Conservation (phyloP, 2,888 invertebrate genomes). For the Chrysolina oricalcia region DNA sequence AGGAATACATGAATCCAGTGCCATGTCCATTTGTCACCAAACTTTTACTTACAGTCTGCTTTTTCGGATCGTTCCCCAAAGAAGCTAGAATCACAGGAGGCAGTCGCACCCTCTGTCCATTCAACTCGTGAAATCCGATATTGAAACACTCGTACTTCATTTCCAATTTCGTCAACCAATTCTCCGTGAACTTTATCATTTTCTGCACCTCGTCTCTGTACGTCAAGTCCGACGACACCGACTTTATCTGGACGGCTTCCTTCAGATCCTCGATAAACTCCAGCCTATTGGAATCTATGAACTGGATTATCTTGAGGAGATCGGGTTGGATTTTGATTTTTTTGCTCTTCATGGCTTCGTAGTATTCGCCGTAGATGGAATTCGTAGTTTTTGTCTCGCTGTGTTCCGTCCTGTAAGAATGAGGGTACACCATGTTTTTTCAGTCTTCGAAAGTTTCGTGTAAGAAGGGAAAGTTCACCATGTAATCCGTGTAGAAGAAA, state of each 20-base stretch:
- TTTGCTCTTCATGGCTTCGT: conserved; percentile 59
- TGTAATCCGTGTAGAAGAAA: conserved; percentile 68
- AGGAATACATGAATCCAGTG: no score
- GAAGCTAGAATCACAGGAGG: conserved; percentile 69
- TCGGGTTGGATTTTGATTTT: conserved; percentile 68
- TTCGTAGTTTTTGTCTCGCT: conserved; percentile 70
- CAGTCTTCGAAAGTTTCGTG: conserved; percentile 59
- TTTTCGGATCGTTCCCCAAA: conserved; percentile 63
- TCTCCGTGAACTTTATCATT: conserved; percentile 67
- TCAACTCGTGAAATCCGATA: conserved; percentile 64
- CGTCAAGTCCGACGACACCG: conserved; percentile 66
- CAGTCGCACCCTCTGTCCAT: conserved; percentile 66
- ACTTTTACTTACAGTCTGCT: conserved; percentile 67
- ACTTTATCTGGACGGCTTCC: conserved; percentile 67
- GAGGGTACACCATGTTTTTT: conserved; percentile 68
- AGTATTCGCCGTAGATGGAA: conserved; percentile 67
- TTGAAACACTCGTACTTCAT: conserved; percentile 70
- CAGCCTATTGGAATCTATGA: conserved; percentile 67
- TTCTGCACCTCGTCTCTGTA: conserved; percentile 63
- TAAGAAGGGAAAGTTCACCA: conserved; percentile 65
- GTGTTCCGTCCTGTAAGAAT: conserved; percentile 68
- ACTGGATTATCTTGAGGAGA: conserved; percentile 68
- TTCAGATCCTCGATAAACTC: conserved; percentile 65
- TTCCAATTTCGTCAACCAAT: conserved; percentile 68
- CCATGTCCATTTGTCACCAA: no score